Evolutionary conservation across 2,797 vertebrate genomes (phyloP).

Genomic region (Phalloptychus januarius): DNA sequence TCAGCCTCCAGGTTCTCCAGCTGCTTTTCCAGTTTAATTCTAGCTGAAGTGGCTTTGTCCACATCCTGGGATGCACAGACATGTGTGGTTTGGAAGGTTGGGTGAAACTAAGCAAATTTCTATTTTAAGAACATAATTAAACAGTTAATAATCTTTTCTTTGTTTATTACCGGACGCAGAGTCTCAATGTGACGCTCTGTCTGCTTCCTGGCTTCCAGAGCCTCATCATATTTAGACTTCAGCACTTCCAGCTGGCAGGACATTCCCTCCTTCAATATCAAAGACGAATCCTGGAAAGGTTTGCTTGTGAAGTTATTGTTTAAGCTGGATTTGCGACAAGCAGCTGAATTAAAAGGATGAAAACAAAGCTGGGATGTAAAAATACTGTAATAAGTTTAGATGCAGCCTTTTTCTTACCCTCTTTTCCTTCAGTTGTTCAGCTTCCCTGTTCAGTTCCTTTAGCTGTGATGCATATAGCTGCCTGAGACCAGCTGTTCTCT

Average conservation of each 20-base stretch:
- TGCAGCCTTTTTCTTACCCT: conserved; percentile 62
- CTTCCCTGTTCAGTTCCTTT: conserved; percentile 69
- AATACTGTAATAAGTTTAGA: not conserved
- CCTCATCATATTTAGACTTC: conserved; percentile 79
- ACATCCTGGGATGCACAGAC: conserved; percentile 67
- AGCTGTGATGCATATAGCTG: conserved; percentile 77
- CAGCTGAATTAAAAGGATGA: not conserved
- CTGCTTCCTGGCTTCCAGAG: conserved; percentile 77
- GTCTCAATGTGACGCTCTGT: conserved; percentile 77
- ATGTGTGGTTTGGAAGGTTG: not conserved
- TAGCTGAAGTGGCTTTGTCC: conserved; percentile 67
- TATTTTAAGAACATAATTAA: not conserved
- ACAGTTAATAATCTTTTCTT: not conserved
- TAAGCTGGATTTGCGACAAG: not conserved
- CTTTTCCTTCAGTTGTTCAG: conserved; percentile 76
- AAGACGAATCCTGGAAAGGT: conserved; percentile 72
- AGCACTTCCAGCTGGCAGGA: conserved; percentile 72
- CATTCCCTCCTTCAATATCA: conserved; percentile 75
- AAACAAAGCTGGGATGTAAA: not conserved
- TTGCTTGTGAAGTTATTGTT: conserved; percentile 12
- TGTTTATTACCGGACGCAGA: conserved; percentile 79
- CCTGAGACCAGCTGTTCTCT: conserved; percentile 71
- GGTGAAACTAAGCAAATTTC: not conserved
- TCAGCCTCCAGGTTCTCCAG: conserved; percentile 79
- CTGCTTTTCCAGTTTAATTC: conserved; percentile 77